Evolutionary conservation across 2,888 invertebrate genomes (phyloP), one percentile per base, ranked within the genome.

Genomic region (Euclidia mi): DNA sequence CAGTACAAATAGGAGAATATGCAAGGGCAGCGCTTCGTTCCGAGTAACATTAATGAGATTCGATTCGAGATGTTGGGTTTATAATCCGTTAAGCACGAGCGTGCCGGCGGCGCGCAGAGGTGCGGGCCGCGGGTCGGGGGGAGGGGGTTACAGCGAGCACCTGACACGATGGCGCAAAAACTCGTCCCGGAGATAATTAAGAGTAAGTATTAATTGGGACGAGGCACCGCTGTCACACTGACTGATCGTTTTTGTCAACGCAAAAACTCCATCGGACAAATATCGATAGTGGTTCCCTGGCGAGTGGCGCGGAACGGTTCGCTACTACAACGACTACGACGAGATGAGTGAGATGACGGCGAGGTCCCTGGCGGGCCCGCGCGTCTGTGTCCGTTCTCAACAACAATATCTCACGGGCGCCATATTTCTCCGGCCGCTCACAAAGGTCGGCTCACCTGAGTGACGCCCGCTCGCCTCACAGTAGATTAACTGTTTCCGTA

Each of bases 141-240:
- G 42, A n/a, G n/a, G n/a, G n/a, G n/a, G n/a, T n/a, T n/a, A n/a
- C n/a, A n/a, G n/a, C n/a, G n/a, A n/a, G 6, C 52, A 52, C 53
- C 47, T 52, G 50, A 45, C 65, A 43, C 48, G 53, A 51, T n/a
- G 52, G n/a, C 40, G 38, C 41, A 56, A 62, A 67, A 59, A 59
- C 53, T 49, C 45, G 40, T 57, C 41, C 28, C 37, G 38, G 40
- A 58, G 56, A 50, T 66, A 62, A 68, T 71, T 57, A 69, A 65
- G 56, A 61, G 53, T 65, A 69, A 67, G 68, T 69, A 71, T 68
- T 73, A 71, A 79, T 76, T 71, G 71, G 72, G 51, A 53, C 50
- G 61, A 53, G 50, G 61, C 58, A 48, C 43, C 55, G 52, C 58
- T 62, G 55, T 60, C 50, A 56, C 55, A 41, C 51, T 50, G 60